phyloP scores from a whole-genome alignment of 2,888 invertebrate species.

The Ochropleura leucogaster region DNA sequence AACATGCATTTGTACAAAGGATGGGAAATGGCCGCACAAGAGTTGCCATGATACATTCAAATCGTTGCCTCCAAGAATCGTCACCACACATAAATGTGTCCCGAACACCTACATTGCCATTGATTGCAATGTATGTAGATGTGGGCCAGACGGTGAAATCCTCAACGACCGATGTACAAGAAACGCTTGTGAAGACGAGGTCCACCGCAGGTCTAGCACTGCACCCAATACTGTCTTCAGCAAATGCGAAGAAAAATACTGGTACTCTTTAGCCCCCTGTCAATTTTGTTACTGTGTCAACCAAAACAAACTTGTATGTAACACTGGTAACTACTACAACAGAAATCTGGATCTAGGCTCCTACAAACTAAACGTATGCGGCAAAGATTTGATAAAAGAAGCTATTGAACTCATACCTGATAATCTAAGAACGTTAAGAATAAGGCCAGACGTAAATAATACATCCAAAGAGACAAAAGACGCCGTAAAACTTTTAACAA shows the following conservation, averaged over 20 bases:
- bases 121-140: constrained; percentile 82
- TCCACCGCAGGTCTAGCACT: constrained; percentile 47
- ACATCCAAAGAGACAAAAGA: neutral
- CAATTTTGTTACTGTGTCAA: constrained; percentile 81
- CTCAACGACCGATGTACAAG: constrained; percentile 76
- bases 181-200: constrained; percentile 71
- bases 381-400: constrained; percentile 72
- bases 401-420: constrained; percentile 71
- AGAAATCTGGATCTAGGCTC: constrained; percentile 71
- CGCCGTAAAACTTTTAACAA: neutral
- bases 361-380: constrained; percentile 77
- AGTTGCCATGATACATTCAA: constrained; percentile 70
- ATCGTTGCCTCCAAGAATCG: constrained; percentile 54
- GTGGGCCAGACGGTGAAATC: constrained; percentile 73
- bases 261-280: constrained; percentile 82
- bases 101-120: constrained; percentile 73
- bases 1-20: constrained; percentile 76
- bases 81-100: constrained; percentile 66
- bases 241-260: constrained; percentile 74
- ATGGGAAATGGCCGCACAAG: constrained; percentile 78
- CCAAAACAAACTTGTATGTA: constrained; percentile 80
- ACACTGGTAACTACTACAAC: constrained; percentile 66
- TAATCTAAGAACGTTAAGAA: constrained; percentile 51
- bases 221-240: constrained; percentile 65
- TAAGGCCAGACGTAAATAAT: neutral